Evolutionary conservation across 2,888 invertebrate species (phyloP).

Genomic region (Bibio marci): DNA sequence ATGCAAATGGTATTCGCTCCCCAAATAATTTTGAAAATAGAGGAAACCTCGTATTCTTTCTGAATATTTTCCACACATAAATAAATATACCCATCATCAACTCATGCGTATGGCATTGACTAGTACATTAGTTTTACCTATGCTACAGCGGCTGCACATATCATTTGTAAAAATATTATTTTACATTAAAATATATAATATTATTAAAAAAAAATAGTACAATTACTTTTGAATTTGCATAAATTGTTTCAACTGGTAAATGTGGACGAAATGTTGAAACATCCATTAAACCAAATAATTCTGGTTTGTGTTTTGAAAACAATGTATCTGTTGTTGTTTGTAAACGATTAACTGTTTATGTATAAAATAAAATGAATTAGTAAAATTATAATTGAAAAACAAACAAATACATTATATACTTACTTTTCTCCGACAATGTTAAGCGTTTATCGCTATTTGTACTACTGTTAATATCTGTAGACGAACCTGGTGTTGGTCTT

Average conservation of each 20-base stretch:
- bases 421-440: slow-evolving; percentile 3
- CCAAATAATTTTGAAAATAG: no score
- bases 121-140: no score
- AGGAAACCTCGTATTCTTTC: no score
- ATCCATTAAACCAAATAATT: slow-evolving; percentile 34
- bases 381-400: background rate
- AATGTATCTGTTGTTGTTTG: slow-evolving; percentile 23
- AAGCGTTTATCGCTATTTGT: background rate
- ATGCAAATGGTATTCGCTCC: no score
- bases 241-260: slow-evolving; percentile 35
- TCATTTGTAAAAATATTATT: no score
- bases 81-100: no score
- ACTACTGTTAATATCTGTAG: slow-evolving; percentile 14
- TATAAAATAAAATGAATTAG: background rate
- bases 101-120: no score
- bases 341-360: slow-evolving; percentile 41
- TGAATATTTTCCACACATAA: no score
- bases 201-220: no score
- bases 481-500: slow-evolving; percentile 35
- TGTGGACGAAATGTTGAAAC: slow-evolving; percentile 34
- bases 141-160: no score
- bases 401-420: background rate
- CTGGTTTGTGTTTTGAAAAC: slow-evolving; percentile 17
- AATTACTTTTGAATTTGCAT: slow-evolving; percentile 51
- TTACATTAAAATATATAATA: no score